Evolutionary conservation across 1,140 invertebrate genomes (phyloP), one percentile per base, ranked within the genome.

Genomic region (Bacillus rossius): DNA sequence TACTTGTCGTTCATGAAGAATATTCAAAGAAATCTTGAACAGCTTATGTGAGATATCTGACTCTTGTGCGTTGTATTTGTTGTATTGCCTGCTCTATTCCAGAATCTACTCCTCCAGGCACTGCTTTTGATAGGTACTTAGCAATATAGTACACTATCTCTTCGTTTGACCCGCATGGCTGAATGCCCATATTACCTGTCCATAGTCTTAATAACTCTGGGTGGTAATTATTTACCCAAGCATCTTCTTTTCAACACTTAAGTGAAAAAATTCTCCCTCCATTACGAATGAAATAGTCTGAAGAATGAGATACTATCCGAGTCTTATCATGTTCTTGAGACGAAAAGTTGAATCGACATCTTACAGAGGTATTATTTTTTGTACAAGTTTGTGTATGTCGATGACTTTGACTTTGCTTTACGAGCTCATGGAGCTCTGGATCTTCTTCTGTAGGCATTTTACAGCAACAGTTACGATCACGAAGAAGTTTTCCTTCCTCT

Each of bases 111-210:
- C 48, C 61, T 10, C 48, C 49, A n/a, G 72, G 70, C 67, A 75
- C 73, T 22, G 57, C 23, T 67, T 75, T 76, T 13, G 67, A 65
- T 8, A 68, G 60, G 53, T 75, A 75, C 57, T 75, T 75, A 14
- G 69, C 69, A 38, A 75, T 64, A 62, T 74, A 76, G 54, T 66
- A 70, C 7, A 69, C 71, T 38, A 77, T 69, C 2, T 71, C 58
- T 60, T 67, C 65, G 54, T 67, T 67, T 25, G 61, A 59, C 3
- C 67, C 67, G 50, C 69, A 72, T 20, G 69, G 68, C 61, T 70
- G 70, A n/a, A 73, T 66, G 48, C 72, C 67, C 61, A 72, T 72
- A 53, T 71, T 71, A 8, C 55, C 70, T 60, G 59, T 58, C 66
- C 67, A 70, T 13, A 70, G 25, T 49, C 63, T 60, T 8, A 73